Percentiles rank a stretch among this genome's conserved stretches.
Evolutionary conservation across 2,888 invertebrate genomes (phyloP).

Genomic region (Hypselothyrea guttata): DNA sequence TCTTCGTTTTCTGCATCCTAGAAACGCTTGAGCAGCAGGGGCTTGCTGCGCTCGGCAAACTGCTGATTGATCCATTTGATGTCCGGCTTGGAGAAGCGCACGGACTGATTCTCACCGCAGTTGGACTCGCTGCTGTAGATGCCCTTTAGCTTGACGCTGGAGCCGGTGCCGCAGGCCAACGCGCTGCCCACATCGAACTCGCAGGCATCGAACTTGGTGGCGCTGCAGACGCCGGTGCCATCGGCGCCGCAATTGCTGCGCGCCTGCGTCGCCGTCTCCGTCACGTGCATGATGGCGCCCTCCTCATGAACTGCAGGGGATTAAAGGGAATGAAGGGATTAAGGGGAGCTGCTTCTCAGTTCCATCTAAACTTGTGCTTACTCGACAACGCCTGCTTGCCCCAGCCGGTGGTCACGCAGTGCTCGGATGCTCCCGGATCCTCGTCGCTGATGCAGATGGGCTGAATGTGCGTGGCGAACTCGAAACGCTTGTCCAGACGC

Average conservation of each 20-base stretch:
- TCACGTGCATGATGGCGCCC: constrained; percentile 89
- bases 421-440: constrained; percentile 83
- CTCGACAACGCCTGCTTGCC: constrained; percentile 90
- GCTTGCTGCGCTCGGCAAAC: constrained; percentile 78
- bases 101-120: constrained; percentile 84
- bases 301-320: constrained; percentile 86
- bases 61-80: constrained; percentile 83
- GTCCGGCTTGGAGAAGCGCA: constrained; percentile 85
- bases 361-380: constrained; percentile 81
- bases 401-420: constrained; percentile 92
- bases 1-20: constrained; percentile 32
- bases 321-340: constrained; percentile 33
- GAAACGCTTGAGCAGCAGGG: constrained; percentile 68
- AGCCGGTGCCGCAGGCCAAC: constrained; percentile 88
- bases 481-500: constrained; percentile 85
- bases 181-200: constrained; percentile 91
- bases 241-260: constrained; percentile 82
- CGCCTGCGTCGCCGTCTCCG: constrained; percentile 87
- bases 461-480: constrained; percentile 88
- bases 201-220: constrained; percentile 88
- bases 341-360: not conserved
- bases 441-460: constrained; percentile 88
- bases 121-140: constrained; percentile 90
- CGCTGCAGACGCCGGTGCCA: constrained; percentile 85
- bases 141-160: constrained; percentile 87